Conservation (phyloP, 2,113 vertebrate species). For the Cochlearius cochlearius region DNA sequence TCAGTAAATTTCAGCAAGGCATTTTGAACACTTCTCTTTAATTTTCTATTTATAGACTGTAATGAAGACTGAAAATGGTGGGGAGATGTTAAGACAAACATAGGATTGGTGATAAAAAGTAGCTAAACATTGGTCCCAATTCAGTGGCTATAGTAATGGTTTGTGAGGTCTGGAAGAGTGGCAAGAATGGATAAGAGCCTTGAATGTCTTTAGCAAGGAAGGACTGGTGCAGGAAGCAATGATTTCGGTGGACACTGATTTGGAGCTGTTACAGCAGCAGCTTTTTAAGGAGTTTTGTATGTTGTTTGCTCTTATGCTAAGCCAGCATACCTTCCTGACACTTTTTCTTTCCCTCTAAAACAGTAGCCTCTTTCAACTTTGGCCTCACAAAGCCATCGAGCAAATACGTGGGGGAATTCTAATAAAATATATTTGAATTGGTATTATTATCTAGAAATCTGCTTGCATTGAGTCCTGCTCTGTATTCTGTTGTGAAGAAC, state of each 20-base stretch:
- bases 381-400: not conserved
- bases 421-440: not conserved
- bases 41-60: not conserved
- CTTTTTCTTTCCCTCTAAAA: not conserved
- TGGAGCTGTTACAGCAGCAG: not conserved
- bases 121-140: not conserved
- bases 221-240: not conserved
- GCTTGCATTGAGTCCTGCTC: not conserved
- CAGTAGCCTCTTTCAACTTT: not conserved
- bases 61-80: not conserved
- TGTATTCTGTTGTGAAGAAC: not conserved
- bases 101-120: not conserved
- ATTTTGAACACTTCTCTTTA: not conserved
- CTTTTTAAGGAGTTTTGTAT: not conserved
- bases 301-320: not conserved
- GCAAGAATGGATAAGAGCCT: not conserved
- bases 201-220: not conserved
- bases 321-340: not conserved
- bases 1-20: not conserved
- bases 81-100: not conserved
- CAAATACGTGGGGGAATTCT: not conserved
- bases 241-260: not conserved
- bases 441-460: not conserved
- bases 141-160: not conserved
- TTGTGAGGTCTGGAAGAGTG: not conserved